Conservation (phyloP, 2,113 vertebrate genomes). For the Polypterus senegalus region DNA sequence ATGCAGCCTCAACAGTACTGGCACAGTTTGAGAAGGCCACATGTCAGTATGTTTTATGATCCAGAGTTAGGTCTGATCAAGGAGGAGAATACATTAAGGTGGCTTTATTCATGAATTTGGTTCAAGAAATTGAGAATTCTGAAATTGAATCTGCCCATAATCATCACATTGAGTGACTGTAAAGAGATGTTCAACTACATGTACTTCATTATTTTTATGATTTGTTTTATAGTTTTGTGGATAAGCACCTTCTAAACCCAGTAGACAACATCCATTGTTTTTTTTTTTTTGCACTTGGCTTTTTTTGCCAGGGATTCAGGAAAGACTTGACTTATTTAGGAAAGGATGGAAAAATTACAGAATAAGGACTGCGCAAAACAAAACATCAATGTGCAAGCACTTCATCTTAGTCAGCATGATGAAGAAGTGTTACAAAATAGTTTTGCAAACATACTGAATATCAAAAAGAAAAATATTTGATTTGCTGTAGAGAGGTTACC, state of each 20-base stretch:
- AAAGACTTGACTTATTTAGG: too few species aligned
- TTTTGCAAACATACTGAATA: too few species aligned
- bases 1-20: not conserved
- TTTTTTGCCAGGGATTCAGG: too few species aligned
- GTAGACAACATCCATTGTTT: slow-evolving; percentile 6
- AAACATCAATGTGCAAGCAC: too few species aligned
- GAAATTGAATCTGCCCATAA: slow-evolving; percentile 13
- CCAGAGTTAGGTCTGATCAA: slow-evolving; percentile 17
- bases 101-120: slow-evolving; percentile 2
- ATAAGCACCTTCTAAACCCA: slow-evolving; percentile 7
- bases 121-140: not conserved
- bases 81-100: slow-evolving; percentile 14
- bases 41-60: slow-evolving; percentile 14
- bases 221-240: slow-evolving; percentile 10
- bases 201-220: slow-evolving; percentile 8
- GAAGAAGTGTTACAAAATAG: too few species aligned
- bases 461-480: too few species aligned
- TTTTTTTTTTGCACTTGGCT: too few species aligned
- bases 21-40: slow-evolving; percentile 13
- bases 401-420: too few species aligned
- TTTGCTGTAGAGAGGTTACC: too few species aligned
- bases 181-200: slow-evolving; percentile 15
- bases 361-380: too few species aligned
- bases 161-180: slow-evolving; percentile 1
- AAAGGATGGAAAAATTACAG: too few species aligned